Base-by-base conservation (phyloP, 2,888 invertebrate species). In the Dorcus hopei region DNA sequence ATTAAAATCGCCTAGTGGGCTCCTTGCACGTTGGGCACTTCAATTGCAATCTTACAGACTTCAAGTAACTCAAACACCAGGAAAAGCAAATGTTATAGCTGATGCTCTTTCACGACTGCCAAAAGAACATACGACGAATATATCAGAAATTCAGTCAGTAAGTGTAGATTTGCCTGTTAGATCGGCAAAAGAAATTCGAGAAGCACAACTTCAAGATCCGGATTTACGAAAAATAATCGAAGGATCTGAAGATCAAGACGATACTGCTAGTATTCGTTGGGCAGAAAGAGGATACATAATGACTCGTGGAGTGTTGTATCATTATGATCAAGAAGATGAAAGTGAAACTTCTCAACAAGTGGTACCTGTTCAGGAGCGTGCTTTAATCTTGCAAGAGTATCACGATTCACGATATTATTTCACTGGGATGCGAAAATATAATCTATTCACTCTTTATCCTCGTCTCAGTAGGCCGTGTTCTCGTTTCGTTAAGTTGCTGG, bases 291-390 rank as follows among this genome's bases (percentile, higher is more conserved):
- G 11, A 48, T 53, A 7, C n/a, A n/a, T n/a, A n/a, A n/a, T n/a
- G n/a, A n/a, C 19, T 19, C 3, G n/a, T 19, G 19, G 39, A 38
- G 19, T 55, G n/a, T 47, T 55, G 41, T 41, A 51, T 33, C 38
- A 50, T 23, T 56, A 56, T 33, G 39, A 40, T 2, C 58, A 49
- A 3, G 59, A 58, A 6, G 55, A 56, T n/a, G 59, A 62, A 1
- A 1, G 42, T 1, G 70, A 73, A 47, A 65, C 70, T n/a, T 61
- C 70, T 0, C 70, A 71, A 53, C 49, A 64, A 2, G 67, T 72
- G 0, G 61, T 71, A 0, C 65, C 68, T 1, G 8, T 3, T 2
- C 54, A 58, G 0, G 54, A 62, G 8, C n/a, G 59, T n/a, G 9
- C 26, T 8, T 14, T 16, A 9, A 40, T 69, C 3, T 23, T 70